Base-by-base conservation (phyloP, 2,113 vertebrate genomes). In the Choloepus hoffmanni region DNA sequence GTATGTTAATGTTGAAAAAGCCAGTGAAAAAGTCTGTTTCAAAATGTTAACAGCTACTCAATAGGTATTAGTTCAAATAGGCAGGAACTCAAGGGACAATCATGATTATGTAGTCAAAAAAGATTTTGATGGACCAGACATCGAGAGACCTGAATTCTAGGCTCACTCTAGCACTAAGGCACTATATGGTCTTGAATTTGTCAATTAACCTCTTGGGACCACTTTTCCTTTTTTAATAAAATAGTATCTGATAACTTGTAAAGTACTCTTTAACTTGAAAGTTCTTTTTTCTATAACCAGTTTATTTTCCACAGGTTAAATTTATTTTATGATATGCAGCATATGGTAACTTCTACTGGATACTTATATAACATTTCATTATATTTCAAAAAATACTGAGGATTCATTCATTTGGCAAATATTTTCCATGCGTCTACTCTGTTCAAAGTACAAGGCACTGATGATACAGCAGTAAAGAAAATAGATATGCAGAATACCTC, bases 261-360 rank as follows among this genome's bases (percentile, higher is more conserved):
- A 72, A 26, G 5, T 82, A n/a, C 5, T 45, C 36, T 85, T 89
- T 89, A 86, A 73, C 62, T 89, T 72, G 65, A 89, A 78, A 58
- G 14, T 62, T 48, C 15, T 82, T 87, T 85, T 85, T 10, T 74
- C 30, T 53, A 2, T 73, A 85, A 67, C 79, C 95, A 50, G 84
- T 90, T 96, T 89, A 70, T 86, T 90, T 95, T 68, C 53, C 33
- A 89, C 58, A 79, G 26, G 26, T 91, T 85, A 89, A 79, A 74
- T 68, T 63, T 90, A 67, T 74, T 94, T 94, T 86, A 62, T 67
- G 19, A 65, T 90, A 7, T 76, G 77, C 60, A 43, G 10, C 16
- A 81, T 36, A 67, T 73, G 14, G 19, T 0, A 70, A 60, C 13
- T 73, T 43, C 60, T 62, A 10, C 33, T 82, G 50, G 8, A 74